Percentiles rank a stretch among this genome's conserved stretches.
Evolutionary conservation across 2,797 vertebrate species (phyloP).

Genomic region (Notolabrus celidotus): DNA sequence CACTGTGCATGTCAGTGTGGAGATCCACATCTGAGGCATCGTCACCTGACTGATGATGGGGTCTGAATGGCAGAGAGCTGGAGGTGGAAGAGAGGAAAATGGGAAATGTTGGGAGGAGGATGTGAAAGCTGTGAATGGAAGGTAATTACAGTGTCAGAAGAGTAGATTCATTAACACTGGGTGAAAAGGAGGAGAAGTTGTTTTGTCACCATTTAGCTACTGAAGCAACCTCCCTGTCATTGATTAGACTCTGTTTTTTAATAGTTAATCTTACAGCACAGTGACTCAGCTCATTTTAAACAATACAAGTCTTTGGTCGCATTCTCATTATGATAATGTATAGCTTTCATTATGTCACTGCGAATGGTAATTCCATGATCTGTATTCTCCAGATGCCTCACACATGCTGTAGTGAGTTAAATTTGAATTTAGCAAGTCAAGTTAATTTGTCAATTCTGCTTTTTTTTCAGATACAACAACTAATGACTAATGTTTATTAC

Average conservation of each 20-base stretch:
- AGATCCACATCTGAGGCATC: constrained; percentile 49
- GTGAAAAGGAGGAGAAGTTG: constrained; percentile 16
- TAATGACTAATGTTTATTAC: too few relatives aligned
- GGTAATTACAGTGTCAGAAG: constrained; percentile 42
- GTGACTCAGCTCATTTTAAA: neutral
- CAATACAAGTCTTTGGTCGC: neutral
- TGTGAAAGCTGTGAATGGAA: constrained; percentile 48
- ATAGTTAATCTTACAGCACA: neutral
- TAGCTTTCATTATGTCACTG: neutral
- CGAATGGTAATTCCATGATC: neutral
- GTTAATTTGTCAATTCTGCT: too few relatives aligned
- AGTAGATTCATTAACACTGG: constrained; percentile 32
- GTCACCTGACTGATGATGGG: constrained; percentile 48
- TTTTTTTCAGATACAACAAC: too few relatives aligned
- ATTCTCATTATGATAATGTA: neutral
- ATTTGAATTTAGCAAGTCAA: too few relatives aligned
- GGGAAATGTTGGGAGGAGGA: constrained; percentile 34
- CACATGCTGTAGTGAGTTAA: neutral
- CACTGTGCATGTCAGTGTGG: constrained; percentile 48
- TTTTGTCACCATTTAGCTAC: constrained; percentile 26
- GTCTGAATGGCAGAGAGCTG: constrained; percentile 41
- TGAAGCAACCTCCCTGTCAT: constrained; percentile 11
- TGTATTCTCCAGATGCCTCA: neutral
- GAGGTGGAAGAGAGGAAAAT: constrained; percentile 60
- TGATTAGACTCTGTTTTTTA: neutral